Evolutionary conservation across 2,113 vertebrate genomes (phyloP).

Genomic region (Calonectris borealis): DNA sequence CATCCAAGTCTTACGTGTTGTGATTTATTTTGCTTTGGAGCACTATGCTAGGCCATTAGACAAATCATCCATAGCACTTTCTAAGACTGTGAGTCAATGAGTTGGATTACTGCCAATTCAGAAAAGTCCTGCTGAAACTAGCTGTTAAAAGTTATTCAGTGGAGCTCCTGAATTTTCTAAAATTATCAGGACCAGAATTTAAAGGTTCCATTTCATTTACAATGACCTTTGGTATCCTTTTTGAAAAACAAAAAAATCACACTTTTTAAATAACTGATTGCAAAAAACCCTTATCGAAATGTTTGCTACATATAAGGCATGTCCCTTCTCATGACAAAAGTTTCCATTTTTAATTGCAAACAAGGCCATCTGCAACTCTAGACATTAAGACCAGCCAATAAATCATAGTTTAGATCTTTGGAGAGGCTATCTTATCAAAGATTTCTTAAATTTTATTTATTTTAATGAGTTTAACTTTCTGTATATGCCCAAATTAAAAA

Average conservation of each 20-base stretch:
- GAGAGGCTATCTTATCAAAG: neutral
- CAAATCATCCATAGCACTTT: conserved; percentile 22
- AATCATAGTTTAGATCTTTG: neutral
- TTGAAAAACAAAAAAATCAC: neutral
- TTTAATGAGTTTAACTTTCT: neutral
- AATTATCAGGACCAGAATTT: neutral
- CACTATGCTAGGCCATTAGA: conserved; percentile 5
- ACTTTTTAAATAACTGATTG: neutral
- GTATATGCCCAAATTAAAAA: neutral
- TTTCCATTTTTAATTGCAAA: neutral
- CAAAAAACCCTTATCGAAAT: neutral
- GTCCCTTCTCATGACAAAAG: neutral
- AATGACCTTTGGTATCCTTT: neutral
- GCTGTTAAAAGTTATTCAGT: neutral
- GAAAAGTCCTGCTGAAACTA: neutral
- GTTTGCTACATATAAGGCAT: neutral
- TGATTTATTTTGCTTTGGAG: conserved; percentile 34
- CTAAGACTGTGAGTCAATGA: neutral
- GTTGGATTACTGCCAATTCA: neutral
- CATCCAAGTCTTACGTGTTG: neutral
- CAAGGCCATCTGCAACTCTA: neutral
- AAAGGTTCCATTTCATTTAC: neutral
- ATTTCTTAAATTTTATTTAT: neutral
- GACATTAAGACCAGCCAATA: neutral
- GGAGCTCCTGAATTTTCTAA: neutral